Evolutionary conservation across 2,888 invertebrate genomes (phyloP).

Genomic region (Leuctra nigra): DNA sequence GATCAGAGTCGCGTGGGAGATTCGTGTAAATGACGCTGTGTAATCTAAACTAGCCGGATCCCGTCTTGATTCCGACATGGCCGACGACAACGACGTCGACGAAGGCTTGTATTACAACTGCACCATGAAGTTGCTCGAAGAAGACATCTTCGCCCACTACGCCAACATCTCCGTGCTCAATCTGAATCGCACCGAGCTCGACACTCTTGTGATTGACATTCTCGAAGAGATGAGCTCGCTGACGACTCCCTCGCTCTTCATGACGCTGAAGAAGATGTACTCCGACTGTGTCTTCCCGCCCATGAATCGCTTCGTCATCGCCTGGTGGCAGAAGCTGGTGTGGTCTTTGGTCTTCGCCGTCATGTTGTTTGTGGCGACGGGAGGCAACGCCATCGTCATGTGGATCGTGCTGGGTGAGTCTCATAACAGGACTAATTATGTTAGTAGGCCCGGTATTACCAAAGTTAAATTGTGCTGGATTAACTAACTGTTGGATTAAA

Average conservation of each 20-base stretch:
- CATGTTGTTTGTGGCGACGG: conserved; percentile 34
- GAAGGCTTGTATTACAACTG: conserved; percentile 23
- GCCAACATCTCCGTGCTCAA: neutral
- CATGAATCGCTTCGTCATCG: conserved; percentile 48
- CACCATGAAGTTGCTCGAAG: conserved; percentile 18
- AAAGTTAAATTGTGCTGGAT: too few species aligned
- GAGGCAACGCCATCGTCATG: conserved; percentile 50
- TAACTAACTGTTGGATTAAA: too few species aligned
- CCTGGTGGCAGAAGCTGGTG: conserved; percentile 37
- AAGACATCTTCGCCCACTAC: neutral
- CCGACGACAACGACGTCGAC: conserved; percentile 1
- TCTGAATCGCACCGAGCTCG: neutral
- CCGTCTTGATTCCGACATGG: too few species aligned
- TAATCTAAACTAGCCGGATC: too few species aligned
- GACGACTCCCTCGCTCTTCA: neutral
- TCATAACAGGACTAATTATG: neutral
- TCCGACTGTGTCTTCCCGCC: conserved; percentile 41
- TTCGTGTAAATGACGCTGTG: too few species aligned
- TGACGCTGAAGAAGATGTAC: neutral
- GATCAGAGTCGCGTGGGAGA: too few species aligned
- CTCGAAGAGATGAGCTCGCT: neutral
- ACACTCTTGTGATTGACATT: neutral
- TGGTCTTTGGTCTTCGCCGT: conserved; percentile 33
- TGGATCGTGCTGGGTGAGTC: conserved; percentile 47
- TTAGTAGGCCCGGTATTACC: too few species aligned